Conservation (phyloP, 2,113 vertebrate species). For the Hydropotes inermis region DNA sequence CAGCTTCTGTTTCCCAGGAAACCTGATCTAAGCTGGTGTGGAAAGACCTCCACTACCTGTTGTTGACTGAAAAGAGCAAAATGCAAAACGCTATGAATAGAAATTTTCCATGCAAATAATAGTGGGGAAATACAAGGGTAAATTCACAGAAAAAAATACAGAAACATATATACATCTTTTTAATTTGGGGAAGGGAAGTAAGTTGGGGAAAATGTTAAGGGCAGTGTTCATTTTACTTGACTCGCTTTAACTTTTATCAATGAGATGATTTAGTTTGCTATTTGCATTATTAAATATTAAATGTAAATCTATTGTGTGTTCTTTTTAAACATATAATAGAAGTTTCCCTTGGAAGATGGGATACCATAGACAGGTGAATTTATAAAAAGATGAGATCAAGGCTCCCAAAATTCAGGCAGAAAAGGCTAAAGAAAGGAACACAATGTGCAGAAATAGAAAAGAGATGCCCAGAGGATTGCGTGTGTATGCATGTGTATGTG, state of each 20-base stretch:
- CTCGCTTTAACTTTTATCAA: neutral
- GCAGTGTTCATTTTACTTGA: neutral
- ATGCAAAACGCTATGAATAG: neutral
- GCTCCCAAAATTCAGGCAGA: neutral
- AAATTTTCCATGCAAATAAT: neutral
- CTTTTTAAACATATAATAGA: neutral
- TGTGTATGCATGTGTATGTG: neutral
- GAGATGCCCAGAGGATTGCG: neutral
- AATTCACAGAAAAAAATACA: neutral
- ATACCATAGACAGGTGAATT: neutral
- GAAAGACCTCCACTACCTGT: neutral
- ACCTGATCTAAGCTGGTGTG: neutral
- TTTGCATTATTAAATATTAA: neutral
- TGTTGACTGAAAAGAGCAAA: neutral
- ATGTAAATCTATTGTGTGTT: neutral
- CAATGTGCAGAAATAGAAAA: neutral
- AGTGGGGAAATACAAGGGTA: neutral
- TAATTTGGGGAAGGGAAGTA: neutral
- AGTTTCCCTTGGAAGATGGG: neutral
- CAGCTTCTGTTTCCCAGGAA: conserved; percentile 26
- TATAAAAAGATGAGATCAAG: neutral
- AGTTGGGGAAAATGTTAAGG: neutral
- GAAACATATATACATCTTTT: neutral
- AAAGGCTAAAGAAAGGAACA: neutral
- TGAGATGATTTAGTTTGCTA: neutral